Evolutionary conservation across 2,113 vertebrate genomes (phyloP).

Genomic region (Charina bottae): DNA sequence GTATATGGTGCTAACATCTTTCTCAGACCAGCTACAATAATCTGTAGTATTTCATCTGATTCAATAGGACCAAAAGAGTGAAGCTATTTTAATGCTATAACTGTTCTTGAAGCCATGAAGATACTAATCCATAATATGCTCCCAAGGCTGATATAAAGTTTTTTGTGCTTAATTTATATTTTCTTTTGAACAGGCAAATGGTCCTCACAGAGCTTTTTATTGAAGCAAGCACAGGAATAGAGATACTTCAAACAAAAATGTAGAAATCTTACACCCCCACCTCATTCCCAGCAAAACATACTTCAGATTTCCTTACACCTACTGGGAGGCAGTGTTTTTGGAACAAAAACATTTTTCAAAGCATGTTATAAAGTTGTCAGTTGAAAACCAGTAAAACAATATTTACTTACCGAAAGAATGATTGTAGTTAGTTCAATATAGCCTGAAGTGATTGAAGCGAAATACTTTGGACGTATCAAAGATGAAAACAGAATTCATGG

Average conservation of each 20-base stretch:
- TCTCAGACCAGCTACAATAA: not conserved
- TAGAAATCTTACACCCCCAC: not conserved
- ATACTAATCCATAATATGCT: not conserved
- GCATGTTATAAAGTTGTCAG: slow-evolving; percentile 3
- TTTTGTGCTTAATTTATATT: not conserved
- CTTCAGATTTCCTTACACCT: not conserved
- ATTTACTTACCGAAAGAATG: not conserved
- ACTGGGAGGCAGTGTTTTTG: not conserved
- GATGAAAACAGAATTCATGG: not conserved
- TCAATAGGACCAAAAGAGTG: not conserved
- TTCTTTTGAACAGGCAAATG: not conserved
- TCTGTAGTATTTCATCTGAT: not conserved
- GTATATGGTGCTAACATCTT: not conserved
- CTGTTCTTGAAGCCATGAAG: not conserved
- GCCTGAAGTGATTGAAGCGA: not conserved
- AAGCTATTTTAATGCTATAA: not conserved
- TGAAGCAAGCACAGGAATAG: not conserved
- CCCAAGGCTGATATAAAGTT: not conserved
- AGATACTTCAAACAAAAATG: not conserved
- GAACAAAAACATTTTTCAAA: not conserved
- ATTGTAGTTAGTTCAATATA: not conserved
- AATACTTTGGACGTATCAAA: not conserved
- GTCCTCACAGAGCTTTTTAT: not conserved
- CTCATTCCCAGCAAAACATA: not conserved
- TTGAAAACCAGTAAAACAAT: not conserved